Percentiles rank a stretch among this genome's conserved stretches.
These are phyloP conservation scores for Myotis brandtii DNA, from an alignment of 2,113 vertebrate genomes.

Conservation along the genomic window DNA sequence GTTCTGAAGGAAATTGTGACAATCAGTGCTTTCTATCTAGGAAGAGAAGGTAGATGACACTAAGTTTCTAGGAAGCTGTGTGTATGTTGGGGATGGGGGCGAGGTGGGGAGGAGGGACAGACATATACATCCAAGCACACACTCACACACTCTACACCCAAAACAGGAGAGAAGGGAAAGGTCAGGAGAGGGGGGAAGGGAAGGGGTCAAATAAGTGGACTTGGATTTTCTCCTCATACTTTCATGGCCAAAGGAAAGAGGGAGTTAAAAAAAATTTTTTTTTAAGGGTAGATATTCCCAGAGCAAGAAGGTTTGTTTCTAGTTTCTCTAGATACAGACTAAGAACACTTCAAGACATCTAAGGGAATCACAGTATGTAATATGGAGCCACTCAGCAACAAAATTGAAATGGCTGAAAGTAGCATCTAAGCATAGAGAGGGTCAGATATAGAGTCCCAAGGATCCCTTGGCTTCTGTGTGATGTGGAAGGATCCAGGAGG, in stretches of 20 bases:
- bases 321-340: background rate
- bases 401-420: background rate
- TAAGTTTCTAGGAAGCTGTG: background rate
- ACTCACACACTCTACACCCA: background rate
- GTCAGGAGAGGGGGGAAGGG: background rate
- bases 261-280: background rate
- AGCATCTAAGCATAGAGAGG: background rate
- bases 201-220: background rate
- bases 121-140: background rate
- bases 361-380: background rate
- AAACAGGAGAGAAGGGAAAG: background rate
- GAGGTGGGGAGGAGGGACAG: background rate
- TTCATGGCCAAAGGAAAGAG: background rate
- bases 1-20: background rate
- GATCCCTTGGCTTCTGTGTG: background rate
- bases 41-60: background rate
- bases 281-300: background rate
- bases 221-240: background rate
- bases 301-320: background rate
- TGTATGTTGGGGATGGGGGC: too few species aligned
- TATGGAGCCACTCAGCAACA: background rate
- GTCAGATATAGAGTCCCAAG: background rate
- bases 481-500: background rate
- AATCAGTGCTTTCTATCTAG: background rate
- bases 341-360: background rate